Conservation (phyloP, 2,797 vertebrate species). For the Setipinna tenuifilis region DNA sequence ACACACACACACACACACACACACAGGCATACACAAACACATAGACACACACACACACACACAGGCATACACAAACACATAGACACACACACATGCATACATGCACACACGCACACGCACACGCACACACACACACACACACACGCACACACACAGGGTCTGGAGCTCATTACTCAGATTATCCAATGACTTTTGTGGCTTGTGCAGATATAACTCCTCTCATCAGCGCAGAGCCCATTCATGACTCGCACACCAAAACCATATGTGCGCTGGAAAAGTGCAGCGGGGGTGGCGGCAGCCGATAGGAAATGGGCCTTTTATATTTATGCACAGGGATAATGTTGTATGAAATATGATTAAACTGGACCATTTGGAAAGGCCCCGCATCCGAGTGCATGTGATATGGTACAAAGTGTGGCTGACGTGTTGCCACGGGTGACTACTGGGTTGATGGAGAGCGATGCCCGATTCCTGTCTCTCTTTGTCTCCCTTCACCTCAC, state of each 20-base stretch:
- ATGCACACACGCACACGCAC: neutral
- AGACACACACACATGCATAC: neutral
- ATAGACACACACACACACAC: neutral
- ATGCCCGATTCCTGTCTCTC: neutral
- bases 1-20: neutral
- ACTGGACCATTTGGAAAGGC: conserved; percentile 11
- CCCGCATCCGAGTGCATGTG: neutral
- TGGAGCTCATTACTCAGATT: conserved; percentile 76
- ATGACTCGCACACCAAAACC: conserved; percentile 69
- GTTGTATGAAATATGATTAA: conserved; percentile 26
- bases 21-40: neutral
- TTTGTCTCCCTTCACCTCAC: conserved; percentile 9
- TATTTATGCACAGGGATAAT: conserved; percentile 6
- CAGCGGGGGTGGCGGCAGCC: conserved; percentile 44
- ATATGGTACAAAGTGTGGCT: conserved; percentile 6
- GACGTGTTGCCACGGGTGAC: neutral
- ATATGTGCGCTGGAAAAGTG: conserved; percentile 65
- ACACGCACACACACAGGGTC: conserved; percentile 34
- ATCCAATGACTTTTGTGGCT: conserved; percentile 69
- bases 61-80: neutral
- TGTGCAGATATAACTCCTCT: conserved; percentile 68
- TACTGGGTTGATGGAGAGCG: neutral
- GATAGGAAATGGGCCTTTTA: conserved; percentile 31
- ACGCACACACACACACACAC: neutral
- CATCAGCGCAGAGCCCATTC: conserved; percentile 71